Evolutionary conservation across 2,888 invertebrate species (phyloP).

Genomic region (Metallyticus violacea): DNA sequence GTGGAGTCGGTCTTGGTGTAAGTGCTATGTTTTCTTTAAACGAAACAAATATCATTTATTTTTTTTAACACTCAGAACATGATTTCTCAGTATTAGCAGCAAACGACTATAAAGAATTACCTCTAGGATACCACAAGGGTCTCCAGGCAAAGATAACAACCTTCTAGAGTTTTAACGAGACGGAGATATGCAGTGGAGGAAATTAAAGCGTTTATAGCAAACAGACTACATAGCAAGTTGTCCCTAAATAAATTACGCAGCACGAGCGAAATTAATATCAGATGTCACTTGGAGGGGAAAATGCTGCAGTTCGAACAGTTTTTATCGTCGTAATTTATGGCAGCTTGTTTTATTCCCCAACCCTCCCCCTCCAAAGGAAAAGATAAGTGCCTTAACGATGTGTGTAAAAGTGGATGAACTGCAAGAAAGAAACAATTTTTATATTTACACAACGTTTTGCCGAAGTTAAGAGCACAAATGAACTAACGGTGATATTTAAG

Average conservation of each 20-base stretch:
- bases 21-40: no score
- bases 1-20: no score
- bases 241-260: not conserved
- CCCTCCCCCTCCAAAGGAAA: no score
- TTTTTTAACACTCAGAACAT: no score
- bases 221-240: not conserved
- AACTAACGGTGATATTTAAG: no score
- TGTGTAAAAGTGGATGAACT: not conserved
- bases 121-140: not conserved
- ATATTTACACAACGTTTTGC: no score
- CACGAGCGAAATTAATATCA: not conserved
- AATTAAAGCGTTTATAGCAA: not conserved
- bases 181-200: not conserved
- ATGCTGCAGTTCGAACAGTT: not conserved
- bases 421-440: no score
- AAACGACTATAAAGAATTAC: not conserved
- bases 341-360: not conserved
- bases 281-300: not conserved
- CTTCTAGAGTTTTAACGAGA: not conserved
- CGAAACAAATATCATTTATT: no score
- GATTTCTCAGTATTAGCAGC: not conserved
- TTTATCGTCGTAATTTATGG: not conserved
- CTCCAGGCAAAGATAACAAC: not conserved
- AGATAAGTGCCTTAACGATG: not conserved
- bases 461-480: no score